Conservation (phyloP, 2,797 vertebrate genomes). For the Melanitta fusca region DNA sequence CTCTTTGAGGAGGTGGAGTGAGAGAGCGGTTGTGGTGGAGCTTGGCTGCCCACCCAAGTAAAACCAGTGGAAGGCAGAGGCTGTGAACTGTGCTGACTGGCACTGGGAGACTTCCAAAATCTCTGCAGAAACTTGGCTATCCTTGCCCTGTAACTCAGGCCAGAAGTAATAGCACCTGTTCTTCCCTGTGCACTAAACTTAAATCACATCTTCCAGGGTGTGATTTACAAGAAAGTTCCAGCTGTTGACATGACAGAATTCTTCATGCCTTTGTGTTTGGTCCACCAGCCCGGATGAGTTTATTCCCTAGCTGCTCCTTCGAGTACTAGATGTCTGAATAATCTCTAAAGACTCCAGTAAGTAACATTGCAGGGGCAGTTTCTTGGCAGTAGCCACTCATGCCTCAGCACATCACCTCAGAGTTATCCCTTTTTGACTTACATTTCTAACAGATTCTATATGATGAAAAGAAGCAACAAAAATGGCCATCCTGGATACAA, state of each 20-base stretch:
- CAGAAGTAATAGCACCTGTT: not conserved
- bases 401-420: not conserved
- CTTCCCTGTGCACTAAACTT: not conserved
- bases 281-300: not conserved
- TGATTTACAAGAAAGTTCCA: not conserved
- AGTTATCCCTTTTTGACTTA: not conserved
- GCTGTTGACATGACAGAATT: not conserved
- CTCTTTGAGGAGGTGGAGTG: too few species aligned
- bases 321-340: not conserved
- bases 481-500: not conserved
- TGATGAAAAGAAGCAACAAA: not conserved
- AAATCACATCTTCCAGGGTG: not conserved
- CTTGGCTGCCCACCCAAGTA: too few species aligned
- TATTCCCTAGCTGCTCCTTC: not conserved
- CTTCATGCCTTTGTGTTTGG: not conserved
- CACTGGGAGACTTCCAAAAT: not conserved
- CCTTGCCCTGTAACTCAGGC: fast-evolving
- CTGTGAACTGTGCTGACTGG: not conserved
- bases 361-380: not conserved
- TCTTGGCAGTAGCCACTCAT: not conserved
- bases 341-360: not conserved
- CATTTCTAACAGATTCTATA: not conserved
- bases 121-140: not conserved
- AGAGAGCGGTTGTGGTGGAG: too few species aligned
- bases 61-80: not conserved